phyloP scores from a whole-genome alignment of 2,797 vertebrate species.

The Anguilla anguilla region DNA sequence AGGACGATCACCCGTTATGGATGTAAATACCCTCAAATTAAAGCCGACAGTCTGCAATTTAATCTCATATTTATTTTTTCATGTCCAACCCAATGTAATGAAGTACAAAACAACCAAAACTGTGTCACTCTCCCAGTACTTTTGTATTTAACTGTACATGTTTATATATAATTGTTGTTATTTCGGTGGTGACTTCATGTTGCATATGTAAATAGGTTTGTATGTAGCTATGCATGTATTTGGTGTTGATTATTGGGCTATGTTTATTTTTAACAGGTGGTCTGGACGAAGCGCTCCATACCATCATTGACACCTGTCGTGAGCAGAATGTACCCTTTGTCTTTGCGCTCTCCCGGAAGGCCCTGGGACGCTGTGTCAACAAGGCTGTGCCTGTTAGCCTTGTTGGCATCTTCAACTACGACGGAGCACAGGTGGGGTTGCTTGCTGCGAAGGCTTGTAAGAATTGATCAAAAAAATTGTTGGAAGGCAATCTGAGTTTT shows the following conservation, averaged over 20 bases:
- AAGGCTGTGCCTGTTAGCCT: slow-evolving; percentile 94
- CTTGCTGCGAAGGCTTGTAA: not conserved
- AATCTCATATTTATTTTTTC: not conserved
- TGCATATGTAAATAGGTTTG: no score
- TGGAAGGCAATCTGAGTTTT: not conserved
- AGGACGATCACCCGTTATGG: no score
- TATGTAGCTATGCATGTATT: not conserved
- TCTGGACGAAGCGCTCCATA: slow-evolving; percentile 92
- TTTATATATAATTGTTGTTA: not conserved
- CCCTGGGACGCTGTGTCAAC: slow-evolving; percentile 89
- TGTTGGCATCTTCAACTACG: slow-evolving; percentile 97
- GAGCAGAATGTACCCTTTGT: slow-evolving; percentile 92
- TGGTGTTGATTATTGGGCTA: not conserved
- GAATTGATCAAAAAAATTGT: not conserved
- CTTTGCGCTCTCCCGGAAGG: slow-evolving; percentile 92
- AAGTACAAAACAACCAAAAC: not conserved
- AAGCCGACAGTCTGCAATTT: not conserved
- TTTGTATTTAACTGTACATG: not conserved
- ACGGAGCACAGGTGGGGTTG: slow-evolving; percentile 89
- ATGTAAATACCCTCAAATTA: not conserved
- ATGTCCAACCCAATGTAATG: not conserved
- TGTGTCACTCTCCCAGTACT: not conserved
- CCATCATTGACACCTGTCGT: slow-evolving; percentile 87
- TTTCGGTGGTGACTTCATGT: no score
- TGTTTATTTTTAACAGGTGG: slow-evolving; percentile 77